Evolutionary conservation across 2,797 vertebrate genomes (phyloP).

Genomic region (Cyclura pinguis): DNA sequence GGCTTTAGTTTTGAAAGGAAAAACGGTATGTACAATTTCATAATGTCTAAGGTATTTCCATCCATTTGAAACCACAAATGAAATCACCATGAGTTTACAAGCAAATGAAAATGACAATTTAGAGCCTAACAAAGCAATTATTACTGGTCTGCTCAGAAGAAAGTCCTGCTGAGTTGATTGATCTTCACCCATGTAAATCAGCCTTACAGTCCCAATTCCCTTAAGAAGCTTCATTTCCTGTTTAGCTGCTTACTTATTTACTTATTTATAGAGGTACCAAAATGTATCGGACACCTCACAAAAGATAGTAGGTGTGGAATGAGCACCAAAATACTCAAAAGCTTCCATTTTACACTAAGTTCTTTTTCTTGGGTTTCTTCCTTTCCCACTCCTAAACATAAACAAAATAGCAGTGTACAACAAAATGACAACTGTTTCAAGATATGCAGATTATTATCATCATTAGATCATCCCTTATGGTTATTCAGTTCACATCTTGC

Average conservation of each 20-base stretch:
- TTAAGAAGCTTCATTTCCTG: not conserved
- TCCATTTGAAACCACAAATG: not conserved
- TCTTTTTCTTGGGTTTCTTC: not conserved
- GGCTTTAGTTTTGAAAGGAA: not conserved
- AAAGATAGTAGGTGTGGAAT: not conserved
- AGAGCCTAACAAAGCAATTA: not conserved
- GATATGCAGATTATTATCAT: not conserved
- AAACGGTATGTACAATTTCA: not conserved
- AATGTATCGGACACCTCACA: not conserved
- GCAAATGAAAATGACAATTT: no score
- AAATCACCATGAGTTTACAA: not conserved
- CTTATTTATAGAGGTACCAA: not conserved
- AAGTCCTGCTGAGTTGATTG: not conserved
- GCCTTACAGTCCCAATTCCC: not conserved
- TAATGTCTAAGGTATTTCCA: not conserved
- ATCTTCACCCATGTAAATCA: not conserved
- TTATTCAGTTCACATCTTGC: no score
- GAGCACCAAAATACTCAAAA: no score
- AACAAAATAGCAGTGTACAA: not conserved
- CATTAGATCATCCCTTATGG: not conserved
- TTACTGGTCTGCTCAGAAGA: not conserved
- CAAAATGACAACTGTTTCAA: not conserved
- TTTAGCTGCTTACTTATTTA: not conserved
- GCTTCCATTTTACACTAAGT: not conserved
- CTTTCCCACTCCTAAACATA: not conserved